These are phyloP conservation scores for Autographa gamma DNA, from an alignment of 2,888 invertebrate species.

Conservation along the genomic window DNA sequence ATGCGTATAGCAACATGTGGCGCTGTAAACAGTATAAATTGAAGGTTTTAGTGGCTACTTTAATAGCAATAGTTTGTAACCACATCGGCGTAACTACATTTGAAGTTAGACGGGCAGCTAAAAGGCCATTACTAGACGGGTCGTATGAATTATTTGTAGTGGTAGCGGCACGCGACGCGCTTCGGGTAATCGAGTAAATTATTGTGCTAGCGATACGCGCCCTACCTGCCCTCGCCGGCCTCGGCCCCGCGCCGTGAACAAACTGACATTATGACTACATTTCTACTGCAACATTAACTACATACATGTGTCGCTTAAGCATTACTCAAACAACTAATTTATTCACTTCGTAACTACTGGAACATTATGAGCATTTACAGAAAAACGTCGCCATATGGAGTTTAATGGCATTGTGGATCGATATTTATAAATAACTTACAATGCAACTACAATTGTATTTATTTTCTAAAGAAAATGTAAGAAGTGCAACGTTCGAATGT, in stretches of 20 bases:
- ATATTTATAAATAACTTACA: slow-evolving; percentile 1
- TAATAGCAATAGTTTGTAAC: slow-evolving; percentile 78
- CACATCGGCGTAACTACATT: slow-evolving; percentile 80
- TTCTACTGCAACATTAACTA: slow-evolving; percentile 47
- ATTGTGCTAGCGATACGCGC: slow-evolving; percentile 71
- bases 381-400: background rate
- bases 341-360: background rate
- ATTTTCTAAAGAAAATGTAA: background rate
- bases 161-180: slow-evolving; percentile 76
- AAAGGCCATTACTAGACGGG: slow-evolving; percentile 85
- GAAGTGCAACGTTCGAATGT: slow-evolving; percentile 22
- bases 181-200: slow-evolving; percentile 76
- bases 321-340: slow-evolving; percentile 11
- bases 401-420: background rate
- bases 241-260: slow-evolving; percentile 15
- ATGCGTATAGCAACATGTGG: slow-evolving; percentile 42
- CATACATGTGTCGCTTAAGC: slow-evolving; percentile 26
- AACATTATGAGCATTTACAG: background rate
- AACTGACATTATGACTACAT: slow-evolving; percentile 47
- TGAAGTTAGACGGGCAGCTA: slow-evolving; percentile 84
- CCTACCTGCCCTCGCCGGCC: slow-evolving; percentile 31
- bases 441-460: background rate
- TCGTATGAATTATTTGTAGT: slow-evolving; percentile 86
- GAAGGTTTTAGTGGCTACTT: slow-evolving; percentile 76
- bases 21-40: slow-evolving; percentile 62